Percentiles rank a stretch among this genome's conserved stretches.
phyloP scores from a whole-genome alignment of 2,888 invertebrate genomes.

The Pegoplata infirma region DNA sequence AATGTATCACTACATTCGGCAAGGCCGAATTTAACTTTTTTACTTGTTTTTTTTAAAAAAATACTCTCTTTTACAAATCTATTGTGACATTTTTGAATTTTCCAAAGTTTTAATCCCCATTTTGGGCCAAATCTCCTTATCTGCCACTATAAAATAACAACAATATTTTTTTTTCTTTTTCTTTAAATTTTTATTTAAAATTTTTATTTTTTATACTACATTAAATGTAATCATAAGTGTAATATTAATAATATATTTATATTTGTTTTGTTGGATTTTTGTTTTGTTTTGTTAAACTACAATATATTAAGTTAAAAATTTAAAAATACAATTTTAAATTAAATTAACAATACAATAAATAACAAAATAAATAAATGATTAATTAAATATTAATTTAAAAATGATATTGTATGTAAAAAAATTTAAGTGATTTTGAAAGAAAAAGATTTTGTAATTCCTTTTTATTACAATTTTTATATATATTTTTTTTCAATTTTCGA shows the following conservation, averaged over 20 bases:
- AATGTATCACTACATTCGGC: no score
- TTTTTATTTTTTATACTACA: conserved; percentile 49
- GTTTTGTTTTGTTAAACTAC: not conserved
- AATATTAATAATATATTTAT: conserved; percentile 37
- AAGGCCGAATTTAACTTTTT: no score
- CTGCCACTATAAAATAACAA: no score
- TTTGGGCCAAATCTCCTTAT: no score
- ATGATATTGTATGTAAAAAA: not conserved
- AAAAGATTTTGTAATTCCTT: conserved; percentile 24
- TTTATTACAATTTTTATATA: conserved; percentile 7
- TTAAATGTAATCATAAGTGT: conserved; percentile 63
- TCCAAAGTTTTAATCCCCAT: no score
- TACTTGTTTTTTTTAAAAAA: no score
- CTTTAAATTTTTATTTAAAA: conserved; percentile 53
- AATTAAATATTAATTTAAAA: not conserved
- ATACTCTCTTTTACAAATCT: no score
- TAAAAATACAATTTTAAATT: conserved; percentile 6
- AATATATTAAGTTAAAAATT: not conserved
- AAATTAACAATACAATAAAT: conserved; percentile 18
- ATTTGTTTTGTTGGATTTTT: conserved; percentile 26
- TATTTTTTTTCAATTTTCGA: conserved; percentile 52
- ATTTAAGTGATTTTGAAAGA: not conserved
- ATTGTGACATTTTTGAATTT: no score
- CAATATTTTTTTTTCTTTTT: no score
- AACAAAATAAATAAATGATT: conserved; percentile 36